These are phyloP conservation scores for silkworm (Bombyx mori) DNA, from an alignment of 1,140 invertebrate genomes.

Conservation along the genomic window ASM3026992v2 NC_085110.1:9881501-9882000, in stretches of 20 bases:
- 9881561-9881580: too few species aligned
- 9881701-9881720: slow-evolving; percentile 61
- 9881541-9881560: too few species aligned
- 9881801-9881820: slow-evolving; percentile 82
- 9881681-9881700: too few species aligned
- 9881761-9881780: slow-evolving; percentile 83
- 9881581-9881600: too few species aligned
- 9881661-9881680: too few species aligned
- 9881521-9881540: too few species aligned
- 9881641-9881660: too few species aligned
- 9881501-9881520: too few species aligned
- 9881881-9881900: slow-evolving; percentile 82
- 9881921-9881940: slow-evolving; percentile 82
- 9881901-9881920: slow-evolving; percentile 85
- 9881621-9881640: too few species aligned
- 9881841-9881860: slow-evolving; percentile 80
- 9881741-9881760: slow-evolving; percentile 82
- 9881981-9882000: slow-evolving; percentile 86
- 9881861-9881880: slow-evolving; percentile 81
- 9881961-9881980: slow-evolving; percentile 84
- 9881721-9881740: slow-evolving; percentile 86
- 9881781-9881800: slow-evolving; percentile 84
- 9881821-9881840: slow-evolving; percentile 83
- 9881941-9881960: slow-evolving; percentile 85
- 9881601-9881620: too few species aligned